Percentiles rank a stretch among this genome's conserved stretches.
These are phyloP conservation scores for Myotis brandtii DNA, from an alignment of 2,113 vertebrate species.

Conservation along the genomic window DNA sequence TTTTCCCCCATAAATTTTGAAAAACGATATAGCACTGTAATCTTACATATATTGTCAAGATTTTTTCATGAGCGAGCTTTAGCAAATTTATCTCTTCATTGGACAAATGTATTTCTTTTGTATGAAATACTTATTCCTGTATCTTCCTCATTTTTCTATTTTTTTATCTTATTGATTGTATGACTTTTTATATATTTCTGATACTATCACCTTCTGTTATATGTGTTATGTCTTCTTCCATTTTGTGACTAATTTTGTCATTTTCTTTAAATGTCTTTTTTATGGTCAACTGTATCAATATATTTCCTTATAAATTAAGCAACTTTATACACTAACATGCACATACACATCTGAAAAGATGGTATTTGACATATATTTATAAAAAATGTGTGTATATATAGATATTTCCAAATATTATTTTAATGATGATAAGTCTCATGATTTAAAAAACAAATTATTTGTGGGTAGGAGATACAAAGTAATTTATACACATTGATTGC, in stretches of 20 bases:
- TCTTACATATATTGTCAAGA: not conserved
- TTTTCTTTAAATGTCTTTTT: not conserved
- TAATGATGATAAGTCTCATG: not conserved
- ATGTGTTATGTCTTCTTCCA: not conserved
- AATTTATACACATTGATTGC: not conserved
- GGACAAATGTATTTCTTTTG: not conserved
- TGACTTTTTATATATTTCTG: not conserved
- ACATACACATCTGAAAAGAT: not conserved
- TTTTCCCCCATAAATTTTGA: not conserved
- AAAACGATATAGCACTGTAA: not conserved
- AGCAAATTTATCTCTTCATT: not conserved
- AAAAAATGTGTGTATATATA: not conserved
- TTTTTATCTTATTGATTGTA: not conserved
- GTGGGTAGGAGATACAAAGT: not conserved
- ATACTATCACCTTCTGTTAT: not conserved
- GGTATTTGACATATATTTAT: not conserved
- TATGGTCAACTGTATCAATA: not conserved
- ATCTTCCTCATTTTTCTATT: not conserved
- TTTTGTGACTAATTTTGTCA: conserved; percentile 22
- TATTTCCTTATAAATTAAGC: conserved; percentile 4
- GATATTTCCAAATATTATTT: not conserved
- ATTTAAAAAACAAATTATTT: conserved; percentile 9
- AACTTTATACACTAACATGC: not conserved
- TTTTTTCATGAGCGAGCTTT: not conserved
- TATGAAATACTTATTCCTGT: not conserved